These are phyloP conservation scores for Morus bassanus DNA, from an alignment of 2,797 vertebrate species.

Conservation along the genomic window DNA sequence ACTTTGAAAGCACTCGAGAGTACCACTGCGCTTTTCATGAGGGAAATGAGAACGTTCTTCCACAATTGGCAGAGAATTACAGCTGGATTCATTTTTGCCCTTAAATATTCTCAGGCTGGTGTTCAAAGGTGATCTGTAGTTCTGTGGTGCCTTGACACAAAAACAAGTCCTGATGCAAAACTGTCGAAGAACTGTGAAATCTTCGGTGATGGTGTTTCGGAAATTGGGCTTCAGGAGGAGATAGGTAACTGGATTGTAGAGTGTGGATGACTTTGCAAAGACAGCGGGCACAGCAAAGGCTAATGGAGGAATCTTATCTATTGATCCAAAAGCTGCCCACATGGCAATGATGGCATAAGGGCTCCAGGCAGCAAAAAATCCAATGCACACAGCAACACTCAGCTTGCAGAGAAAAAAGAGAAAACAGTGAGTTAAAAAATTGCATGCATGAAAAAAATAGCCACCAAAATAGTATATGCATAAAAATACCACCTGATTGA, in stretches of 20 bases:
- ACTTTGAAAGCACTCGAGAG: slow-evolving; percentile 63
- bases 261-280: slow-evolving; percentile 83
- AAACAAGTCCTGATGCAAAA: slow-evolving; percentile 54
- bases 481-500: neutral
- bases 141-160: neutral
- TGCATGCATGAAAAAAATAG: neutral
- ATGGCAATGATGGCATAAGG: slow-evolving; percentile 82
- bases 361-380: slow-evolving; percentile 82
- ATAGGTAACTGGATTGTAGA: slow-evolving; percentile 80
- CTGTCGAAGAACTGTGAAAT: slow-evolving; percentile 59
- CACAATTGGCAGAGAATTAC: slow-evolving; percentile 18
- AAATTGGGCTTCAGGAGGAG: slow-evolving; percentile 78
- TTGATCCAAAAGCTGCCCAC: slow-evolving; percentile 80
- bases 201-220: slow-evolving; percentile 63
- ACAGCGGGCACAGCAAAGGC: slow-evolving; percentile 81
- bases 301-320: slow-evolving; percentile 77
- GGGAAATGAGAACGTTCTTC: slow-evolving; percentile 5
- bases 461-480: neutral
- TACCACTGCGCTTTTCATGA: slow-evolving; percentile 40
- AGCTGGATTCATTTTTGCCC: slow-evolving; percentile 27
- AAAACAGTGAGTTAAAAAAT: neutral
- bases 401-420: slow-evolving; percentile 55
- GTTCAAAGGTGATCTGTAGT: slow-evolving; percentile 26
- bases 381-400: slow-evolving; percentile 78
- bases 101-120: slow-evolving; percentile 23